A percentile compares a stretch with the other conserved stretches of the same genome.
Conservation (phyloP, 2,113 vertebrate genomes). For the Onychostruthus taczanowskii region DNA sequence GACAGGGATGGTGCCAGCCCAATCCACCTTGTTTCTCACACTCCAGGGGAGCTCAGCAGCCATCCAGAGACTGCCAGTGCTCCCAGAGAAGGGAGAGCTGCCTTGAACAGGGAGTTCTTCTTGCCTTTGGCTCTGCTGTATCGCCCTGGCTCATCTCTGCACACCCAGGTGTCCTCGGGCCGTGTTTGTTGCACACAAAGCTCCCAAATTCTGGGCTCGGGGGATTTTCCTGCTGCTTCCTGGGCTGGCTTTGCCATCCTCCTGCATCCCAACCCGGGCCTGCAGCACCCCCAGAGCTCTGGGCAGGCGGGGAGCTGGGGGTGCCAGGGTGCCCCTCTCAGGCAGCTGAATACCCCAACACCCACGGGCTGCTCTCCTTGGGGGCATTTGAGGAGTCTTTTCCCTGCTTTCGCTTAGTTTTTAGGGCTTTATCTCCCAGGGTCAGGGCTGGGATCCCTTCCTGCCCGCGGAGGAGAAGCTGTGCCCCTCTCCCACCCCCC, state of each 20-base stretch:
- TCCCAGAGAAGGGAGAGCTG: accelerated
- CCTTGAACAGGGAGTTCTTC: accelerated
- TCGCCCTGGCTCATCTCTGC: background rate
- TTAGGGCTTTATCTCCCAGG: background rate
- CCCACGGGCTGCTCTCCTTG: accelerated
- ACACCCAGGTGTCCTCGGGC: accelerated
- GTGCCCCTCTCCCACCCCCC: background rate
- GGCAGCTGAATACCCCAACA: background rate
- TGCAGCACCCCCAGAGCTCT: background rate
- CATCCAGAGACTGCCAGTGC: no score
- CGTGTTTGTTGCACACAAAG: background rate
- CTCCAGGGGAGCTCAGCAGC: accelerated
- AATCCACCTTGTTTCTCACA: background rate
- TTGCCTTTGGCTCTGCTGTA: background rate
- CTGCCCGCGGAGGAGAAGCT: accelerated
- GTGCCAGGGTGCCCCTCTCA: background rate
- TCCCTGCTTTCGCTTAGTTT: accelerated
- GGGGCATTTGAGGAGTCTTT: accelerated
- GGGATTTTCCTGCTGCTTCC: background rate
- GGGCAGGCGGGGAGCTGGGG: background rate
- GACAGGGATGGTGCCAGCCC: background rate
- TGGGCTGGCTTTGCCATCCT: background rate
- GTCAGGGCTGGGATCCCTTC: background rate
- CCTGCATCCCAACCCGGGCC: accelerated
- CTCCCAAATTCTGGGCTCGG: accelerated